Conservation (phyloP, 2,113 vertebrate genomes). For the Paradisaea rubra region DNA sequence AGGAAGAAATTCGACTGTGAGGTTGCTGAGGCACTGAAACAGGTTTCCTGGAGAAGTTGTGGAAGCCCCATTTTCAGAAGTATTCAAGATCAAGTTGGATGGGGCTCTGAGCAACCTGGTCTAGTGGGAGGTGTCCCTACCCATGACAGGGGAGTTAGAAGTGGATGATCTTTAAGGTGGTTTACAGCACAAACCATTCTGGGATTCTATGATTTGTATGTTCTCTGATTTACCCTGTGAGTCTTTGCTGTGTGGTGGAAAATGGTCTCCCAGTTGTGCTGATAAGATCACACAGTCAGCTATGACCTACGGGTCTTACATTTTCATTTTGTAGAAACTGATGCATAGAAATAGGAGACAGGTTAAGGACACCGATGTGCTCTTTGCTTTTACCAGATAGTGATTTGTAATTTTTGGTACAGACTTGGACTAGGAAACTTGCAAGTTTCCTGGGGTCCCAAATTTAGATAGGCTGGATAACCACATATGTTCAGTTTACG, state of each 20-base stretch:
- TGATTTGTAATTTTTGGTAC: neutral
- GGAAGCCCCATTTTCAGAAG: neutral
- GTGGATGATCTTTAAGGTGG: neutral
- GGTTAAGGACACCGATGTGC: neutral
- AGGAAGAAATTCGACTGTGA: neutral
- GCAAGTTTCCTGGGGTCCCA: neutral
- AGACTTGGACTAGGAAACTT: neutral
- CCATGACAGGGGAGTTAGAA: neutral
- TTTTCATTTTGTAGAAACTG: neutral
- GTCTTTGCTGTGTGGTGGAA: neutral
- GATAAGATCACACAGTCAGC: neutral
- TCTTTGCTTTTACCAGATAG: neutral
- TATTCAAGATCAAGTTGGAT: neutral
- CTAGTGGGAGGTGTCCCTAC: neutral
- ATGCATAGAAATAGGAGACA: neutral
- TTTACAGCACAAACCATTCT: neutral
- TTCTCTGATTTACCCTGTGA: neutral
- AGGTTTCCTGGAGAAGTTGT: neutral
- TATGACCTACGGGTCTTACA: fast-evolving
- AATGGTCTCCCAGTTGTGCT: neutral
- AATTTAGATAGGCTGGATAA: neutral
- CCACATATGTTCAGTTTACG: fast-evolving
- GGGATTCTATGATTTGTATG: neutral
- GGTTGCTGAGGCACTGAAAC: neutral
- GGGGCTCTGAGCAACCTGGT: neutral